Conservation (phyloP, 2,888 invertebrate genomes). For the Rhamphomyia laevipes region DNA sequence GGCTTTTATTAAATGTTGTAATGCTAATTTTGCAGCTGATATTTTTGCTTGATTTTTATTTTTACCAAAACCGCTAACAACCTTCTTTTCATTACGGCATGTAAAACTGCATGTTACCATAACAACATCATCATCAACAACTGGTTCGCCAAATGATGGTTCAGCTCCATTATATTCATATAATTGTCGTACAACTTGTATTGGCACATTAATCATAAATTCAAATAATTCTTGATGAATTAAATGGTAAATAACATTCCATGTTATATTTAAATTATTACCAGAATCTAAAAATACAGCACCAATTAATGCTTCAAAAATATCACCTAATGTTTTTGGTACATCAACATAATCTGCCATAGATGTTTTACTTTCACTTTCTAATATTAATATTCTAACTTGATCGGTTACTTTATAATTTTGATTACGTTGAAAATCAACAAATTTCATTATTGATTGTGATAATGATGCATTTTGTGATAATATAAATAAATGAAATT, state of each 20-base stretch:
- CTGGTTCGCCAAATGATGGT: constrained; percentile 46
- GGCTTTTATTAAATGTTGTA: constrained; percentile 36
- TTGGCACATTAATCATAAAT: constrained; percentile 74
- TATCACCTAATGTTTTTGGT: constrained; percentile 78
- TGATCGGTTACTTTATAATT: constrained; percentile 30
- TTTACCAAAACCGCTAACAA: constrained; percentile 57
- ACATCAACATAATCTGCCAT: constrained; percentile 72
- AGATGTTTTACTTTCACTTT: constrained; percentile 18
- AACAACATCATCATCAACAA: constrained; percentile 31
- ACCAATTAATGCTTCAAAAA: constrained; percentile 85
- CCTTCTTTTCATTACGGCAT: constrained; percentile 43
- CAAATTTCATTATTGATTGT: constrained; percentile 39
- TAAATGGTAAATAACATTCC: constrained; percentile 69
- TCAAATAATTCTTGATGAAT: constrained; percentile 77
- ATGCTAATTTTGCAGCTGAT: constrained; percentile 67
- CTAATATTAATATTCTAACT: constrained; percentile 30
- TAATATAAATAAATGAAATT: constrained; percentile 65
- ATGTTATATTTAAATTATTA: constrained; percentile 59
- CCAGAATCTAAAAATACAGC: constrained; percentile 82
- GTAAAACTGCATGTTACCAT: constrained; percentile 53
- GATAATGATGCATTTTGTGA: constrained; percentile 38
- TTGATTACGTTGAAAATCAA: constrained; percentile 28
- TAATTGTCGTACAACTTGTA: constrained; percentile 78
- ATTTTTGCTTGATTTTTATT: constrained; percentile 61
- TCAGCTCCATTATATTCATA: constrained; percentile 70